phyloP scores from a whole-genome alignment of 2,888 invertebrate genomes.

The Caenorhabditis panamensis region DNA sequence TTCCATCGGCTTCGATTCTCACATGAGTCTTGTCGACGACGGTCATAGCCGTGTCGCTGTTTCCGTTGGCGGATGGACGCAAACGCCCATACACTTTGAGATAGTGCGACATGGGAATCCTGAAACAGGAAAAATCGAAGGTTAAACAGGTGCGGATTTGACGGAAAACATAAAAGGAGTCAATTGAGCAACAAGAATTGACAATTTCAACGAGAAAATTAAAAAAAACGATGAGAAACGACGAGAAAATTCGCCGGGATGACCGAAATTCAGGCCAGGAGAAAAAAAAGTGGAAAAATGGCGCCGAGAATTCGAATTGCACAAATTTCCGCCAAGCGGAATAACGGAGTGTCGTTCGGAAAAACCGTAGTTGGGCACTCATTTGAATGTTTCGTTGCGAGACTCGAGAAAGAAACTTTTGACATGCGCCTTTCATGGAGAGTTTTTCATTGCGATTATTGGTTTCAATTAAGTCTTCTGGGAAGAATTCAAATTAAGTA shows the following conservation, averaged over 20 bases:
- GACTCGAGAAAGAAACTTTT: too few species aligned
- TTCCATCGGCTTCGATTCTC: conserved; percentile 19
- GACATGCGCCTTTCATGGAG: too few species aligned
- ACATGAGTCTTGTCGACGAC: conserved; percentile 21
- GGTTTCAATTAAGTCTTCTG: too few species aligned
- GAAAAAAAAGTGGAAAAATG: neutral
- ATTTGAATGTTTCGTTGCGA: too few species aligned
- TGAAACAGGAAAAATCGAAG: too few species aligned
- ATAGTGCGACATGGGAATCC: conserved; percentile 27
- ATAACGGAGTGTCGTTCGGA: conserved; percentile 5
- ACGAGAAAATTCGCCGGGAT: neutral
- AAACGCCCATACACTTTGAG: conserved; percentile 45
- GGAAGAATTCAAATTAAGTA: too few species aligned
- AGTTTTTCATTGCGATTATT: too few species aligned
- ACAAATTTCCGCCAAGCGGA: conserved; percentile 28
- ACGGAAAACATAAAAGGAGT: neutral
- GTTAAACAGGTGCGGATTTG: neutral
- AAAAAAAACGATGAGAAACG: neutral
- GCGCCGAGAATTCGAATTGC: conserved; percentile 8
- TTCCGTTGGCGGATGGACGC: conserved; percentile 37
- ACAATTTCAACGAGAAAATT: too few species aligned
- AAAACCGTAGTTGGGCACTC: neutral
- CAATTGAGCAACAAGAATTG: neutral
- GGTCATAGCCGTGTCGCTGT: conserved; percentile 1
- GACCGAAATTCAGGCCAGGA: neutral